These are phyloP conservation scores for Meriones psammophilus DNA, from an alignment of 2,797 vertebrate genomes.

Conservation along the genomic window DNA sequence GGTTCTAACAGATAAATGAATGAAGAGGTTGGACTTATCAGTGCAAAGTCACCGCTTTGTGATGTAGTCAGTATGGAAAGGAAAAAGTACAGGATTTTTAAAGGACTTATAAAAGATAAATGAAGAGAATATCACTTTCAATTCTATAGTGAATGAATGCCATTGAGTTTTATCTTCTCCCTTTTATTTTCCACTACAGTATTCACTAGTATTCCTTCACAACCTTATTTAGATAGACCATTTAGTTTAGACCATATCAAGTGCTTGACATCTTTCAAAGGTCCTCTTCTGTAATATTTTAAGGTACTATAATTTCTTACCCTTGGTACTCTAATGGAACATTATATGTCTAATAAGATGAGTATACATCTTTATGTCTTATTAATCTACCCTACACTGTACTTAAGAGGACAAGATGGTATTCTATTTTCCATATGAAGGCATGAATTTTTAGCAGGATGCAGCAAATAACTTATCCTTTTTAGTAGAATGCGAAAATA, in stretches of 20 bases:
- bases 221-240: conserved; percentile 31
- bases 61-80: conserved; percentile 8
- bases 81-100: conserved; percentile 59
- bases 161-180: conserved; percentile 5
- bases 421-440: neutral
- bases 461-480: neutral
- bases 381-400: neutral
- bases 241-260: conserved; percentile 44
- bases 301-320: neutral
- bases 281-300: conserved; percentile 47
- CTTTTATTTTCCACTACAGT: neutral
- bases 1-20: conserved; percentile 35
- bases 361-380: conserved; percentile 38
- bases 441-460: neutral
- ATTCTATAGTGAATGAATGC: neutral
- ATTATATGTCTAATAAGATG: conserved; percentile 39
- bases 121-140: conserved; percentile 45
- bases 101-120: conserved; percentile 66
- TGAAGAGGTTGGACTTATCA: conserved; percentile 66
- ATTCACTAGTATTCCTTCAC: neutral
- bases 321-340: conserved; percentile 10
- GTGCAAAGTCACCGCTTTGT: conserved; percentile 56
- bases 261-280: conserved; percentile 29
- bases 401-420: conserved; percentile 19
- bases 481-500: conserved; percentile 54